Base-by-base conservation (phyloP, 2,888 invertebrate species). In the Agrypnus murinus region DNA sequence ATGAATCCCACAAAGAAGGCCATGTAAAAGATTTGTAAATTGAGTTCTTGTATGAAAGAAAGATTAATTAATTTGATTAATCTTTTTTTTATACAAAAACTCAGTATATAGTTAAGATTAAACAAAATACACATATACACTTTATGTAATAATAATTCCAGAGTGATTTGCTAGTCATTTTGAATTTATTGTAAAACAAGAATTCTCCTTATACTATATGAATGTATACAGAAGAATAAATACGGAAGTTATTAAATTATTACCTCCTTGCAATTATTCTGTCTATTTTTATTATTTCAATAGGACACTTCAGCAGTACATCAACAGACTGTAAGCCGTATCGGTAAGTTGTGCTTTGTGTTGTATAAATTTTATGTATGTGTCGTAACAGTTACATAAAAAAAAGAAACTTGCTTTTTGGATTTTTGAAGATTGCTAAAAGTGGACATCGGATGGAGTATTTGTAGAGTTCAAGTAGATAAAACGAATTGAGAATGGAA, bases 191-290 rank as follows among this genome's bases (percentile, higher is more conserved):
- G 17, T 12, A 12, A 50, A 46, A 17, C 9, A 50, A 3, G 1
- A 25, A 31, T n/a, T 1, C 19, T 19, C 31, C 12, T 50, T 19
- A 50, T 14, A 43, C 15, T 15, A 25, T 25, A 25, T 25, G 25
- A 25, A 25, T 25, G 25, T 43, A 43, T 43, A 50, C 2, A 19
- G 46, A 17, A 31, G 14, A 50, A 12, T 32, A 50, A 50, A 50
- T 50, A 50, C 31, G 50, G 50, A 50, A 50, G 50, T 32, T 12
- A 50, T 50, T 50, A 50, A 25, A 31, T 14, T 50, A 50, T 50
- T 50, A 43, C 15, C 12, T 43, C 43, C 14, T 43, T 43, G 15
- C 1, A 43, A 43, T 43, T 43, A 43, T 43, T 50, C 12, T n/a
- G 6, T 50, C 50, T 50, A 50, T n/a, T 50, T 50, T 50, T 15